Evolutionary conservation across 2,797 vertebrate species (phyloP).

Genomic region (Neostethus bicornis): DNA sequence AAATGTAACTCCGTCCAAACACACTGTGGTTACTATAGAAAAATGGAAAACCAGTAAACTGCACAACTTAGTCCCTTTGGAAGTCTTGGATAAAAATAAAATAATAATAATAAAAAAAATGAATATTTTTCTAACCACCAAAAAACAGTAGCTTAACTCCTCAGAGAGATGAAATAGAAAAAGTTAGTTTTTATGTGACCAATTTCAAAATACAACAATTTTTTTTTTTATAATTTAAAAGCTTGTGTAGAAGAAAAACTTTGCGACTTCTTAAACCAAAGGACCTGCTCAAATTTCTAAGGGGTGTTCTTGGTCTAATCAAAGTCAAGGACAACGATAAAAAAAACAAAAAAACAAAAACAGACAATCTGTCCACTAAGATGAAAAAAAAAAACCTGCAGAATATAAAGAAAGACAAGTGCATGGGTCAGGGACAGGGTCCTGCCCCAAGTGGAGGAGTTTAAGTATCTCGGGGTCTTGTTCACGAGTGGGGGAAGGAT

Average conservation of each 20-base stretch:
- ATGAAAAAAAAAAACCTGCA: conserved; percentile 3
- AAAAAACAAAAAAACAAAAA: conserved; percentile 12
- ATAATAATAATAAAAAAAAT: conserved; percentile 37
- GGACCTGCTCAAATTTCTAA: conserved; percentile 38
- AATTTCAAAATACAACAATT: conserved; percentile 64
- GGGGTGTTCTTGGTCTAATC: conserved; percentile 38
- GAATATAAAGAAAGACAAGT: no score
- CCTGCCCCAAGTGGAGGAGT: no score
- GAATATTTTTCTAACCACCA: conserved; percentile 46
- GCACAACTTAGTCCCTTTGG: conserved; percentile 72
- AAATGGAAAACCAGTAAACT: conserved; percentile 55
- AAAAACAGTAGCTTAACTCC: conserved; percentile 56
- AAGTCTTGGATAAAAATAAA: conserved; percentile 54
- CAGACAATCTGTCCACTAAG: conserved; percentile 2
- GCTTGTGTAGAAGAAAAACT: conserved; percentile 54
- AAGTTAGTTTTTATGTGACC: conserved; percentile 58
- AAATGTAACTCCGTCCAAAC: conserved; percentile 51
- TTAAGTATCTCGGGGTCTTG: no score
- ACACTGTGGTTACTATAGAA: conserved; percentile 45
- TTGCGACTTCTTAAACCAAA: conserved; percentile 57
- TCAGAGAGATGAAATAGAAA: conserved; percentile 21
- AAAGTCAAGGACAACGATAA: conserved; percentile 25
- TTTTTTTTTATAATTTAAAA: conserved; percentile 60
- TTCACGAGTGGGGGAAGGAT: no score
- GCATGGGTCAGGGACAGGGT: no score